Conservation (phyloP, 2,113 vertebrate genomes). For the Macquaria ambigua region DNA sequence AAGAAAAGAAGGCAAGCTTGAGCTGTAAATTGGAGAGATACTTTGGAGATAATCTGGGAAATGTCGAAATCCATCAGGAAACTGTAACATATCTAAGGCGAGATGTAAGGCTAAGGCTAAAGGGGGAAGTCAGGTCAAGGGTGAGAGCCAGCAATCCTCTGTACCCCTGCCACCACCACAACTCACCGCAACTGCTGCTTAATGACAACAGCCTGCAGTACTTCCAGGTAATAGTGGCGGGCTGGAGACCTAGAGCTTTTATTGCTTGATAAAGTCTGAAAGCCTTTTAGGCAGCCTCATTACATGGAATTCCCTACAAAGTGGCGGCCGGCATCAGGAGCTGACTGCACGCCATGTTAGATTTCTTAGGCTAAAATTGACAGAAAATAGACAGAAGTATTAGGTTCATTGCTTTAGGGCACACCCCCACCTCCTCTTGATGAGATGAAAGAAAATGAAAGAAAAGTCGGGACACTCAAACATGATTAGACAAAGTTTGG, state of each 20-base stretch:
- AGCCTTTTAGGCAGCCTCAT: conserved; percentile 84
- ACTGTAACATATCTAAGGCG: conserved; percentile 26
- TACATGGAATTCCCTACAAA: conserved; percentile 78
- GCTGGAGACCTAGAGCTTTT: conserved; percentile 81
- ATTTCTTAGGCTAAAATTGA: conserved; percentile 79
- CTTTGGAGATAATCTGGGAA: conserved; percentile 41
- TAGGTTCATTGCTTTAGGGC: conserved; percentile 73
- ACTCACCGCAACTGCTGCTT: conserved; percentile 55
- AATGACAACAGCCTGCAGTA: conserved; percentile 68
- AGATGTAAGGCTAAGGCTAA: conserved; percentile 40
- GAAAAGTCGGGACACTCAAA: conserved; percentile 77
- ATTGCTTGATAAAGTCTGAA: conserved; percentile 88
- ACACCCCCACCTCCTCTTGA: conserved; percentile 60
- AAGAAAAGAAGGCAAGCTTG: background rate
- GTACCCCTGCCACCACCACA: conserved; percentile 20
- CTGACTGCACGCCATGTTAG: conserved; percentile 61
- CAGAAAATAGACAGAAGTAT: conserved; percentile 76
- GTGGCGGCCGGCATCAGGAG: conserved; percentile 54
- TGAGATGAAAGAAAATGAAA: conserved; percentile 71
- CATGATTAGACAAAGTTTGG: conserved; percentile 73
- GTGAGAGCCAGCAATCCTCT: conserved; percentile 44
- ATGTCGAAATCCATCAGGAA: conserved; percentile 61
- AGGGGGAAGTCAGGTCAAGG: conserved; percentile 47
- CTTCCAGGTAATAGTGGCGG: conserved; percentile 57
- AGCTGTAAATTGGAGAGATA: conserved; percentile 49